These are phyloP conservation scores for Recurvirostra avosetta DNA, from an alignment of 2,113 vertebrate species.

Conservation along the genomic window DNA sequence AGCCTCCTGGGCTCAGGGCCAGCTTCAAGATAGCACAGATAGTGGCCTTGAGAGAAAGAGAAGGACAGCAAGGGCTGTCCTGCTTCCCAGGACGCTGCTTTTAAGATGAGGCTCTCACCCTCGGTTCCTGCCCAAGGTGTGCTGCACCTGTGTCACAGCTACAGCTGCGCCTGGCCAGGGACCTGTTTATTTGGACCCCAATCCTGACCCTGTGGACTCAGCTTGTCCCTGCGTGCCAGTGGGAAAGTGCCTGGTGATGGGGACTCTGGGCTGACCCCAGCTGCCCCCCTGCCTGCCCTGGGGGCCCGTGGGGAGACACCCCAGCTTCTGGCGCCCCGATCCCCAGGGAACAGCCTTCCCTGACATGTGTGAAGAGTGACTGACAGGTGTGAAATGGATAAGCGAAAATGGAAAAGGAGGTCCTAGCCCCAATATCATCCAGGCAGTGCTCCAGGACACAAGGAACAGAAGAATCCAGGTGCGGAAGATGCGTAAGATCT, in stretches of 20 bases:
- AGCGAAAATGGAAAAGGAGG: neutral
- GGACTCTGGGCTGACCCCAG: neutral
- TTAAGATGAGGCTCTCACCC: neutral
- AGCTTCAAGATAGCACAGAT: neutral
- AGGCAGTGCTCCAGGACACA: neutral
- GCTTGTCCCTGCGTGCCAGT: neutral
- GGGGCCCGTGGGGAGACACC: fast-evolving
- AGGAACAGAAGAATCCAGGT: neutral
- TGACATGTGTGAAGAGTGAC: neutral
- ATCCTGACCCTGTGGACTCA: neutral
- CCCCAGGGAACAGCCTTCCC: neutral
- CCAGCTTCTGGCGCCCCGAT: fast-evolving
- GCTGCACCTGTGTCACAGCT: neutral
- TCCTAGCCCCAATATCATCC: neutral
- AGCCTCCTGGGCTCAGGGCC: too few relatives aligned
- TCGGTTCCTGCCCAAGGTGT: neutral
- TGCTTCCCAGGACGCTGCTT: neutral
- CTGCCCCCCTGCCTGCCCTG: neutral
- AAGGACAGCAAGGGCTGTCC: neutral
- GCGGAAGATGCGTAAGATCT: neutral
- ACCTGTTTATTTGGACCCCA: neutral
- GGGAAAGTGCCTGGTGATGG: neutral
- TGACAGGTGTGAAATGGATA: neutral
- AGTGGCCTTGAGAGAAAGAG: neutral
- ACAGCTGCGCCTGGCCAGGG: neutral